These are phyloP conservation scores for Meleagris gallopavo DNA, from an alignment of 2,113 vertebrate species.

Conservation along the genomic window DNA sequence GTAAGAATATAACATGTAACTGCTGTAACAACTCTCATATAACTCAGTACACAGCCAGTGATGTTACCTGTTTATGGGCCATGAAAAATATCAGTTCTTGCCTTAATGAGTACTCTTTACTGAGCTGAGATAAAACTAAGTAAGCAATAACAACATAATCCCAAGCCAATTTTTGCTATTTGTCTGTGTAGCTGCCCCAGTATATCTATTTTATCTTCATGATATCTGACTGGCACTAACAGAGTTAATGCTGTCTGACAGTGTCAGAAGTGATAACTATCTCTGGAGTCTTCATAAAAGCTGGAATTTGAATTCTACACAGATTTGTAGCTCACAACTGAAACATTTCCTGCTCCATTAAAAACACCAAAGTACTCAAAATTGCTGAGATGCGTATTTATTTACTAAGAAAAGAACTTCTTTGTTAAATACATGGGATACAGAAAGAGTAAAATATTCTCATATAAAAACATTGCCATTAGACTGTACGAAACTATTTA, in stretches of 20 bases:
- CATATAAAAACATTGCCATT: background rate
- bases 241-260: background rate
- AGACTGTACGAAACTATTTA: background rate
- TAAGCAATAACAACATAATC: background rate
- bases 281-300: background rate
- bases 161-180: background rate
- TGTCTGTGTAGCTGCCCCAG: background rate
- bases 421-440: background rate
- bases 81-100: background rate
- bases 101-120: background rate
- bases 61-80: background rate
- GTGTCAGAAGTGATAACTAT: background rate
- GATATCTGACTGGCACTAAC: background rate
- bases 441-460: background rate
- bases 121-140: background rate
- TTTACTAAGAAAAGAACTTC: background rate
- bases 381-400: background rate
- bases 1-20: background rate
- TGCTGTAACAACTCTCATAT: background rate
- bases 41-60: fast-evolving
- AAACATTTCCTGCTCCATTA: background rate
- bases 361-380: background rate
- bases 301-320: background rate
- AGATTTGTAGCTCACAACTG: background rate
- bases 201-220: background rate